Conservation (phyloP, 1,140 invertebrate species). For the Metopolophium dirhodum region DNA sequence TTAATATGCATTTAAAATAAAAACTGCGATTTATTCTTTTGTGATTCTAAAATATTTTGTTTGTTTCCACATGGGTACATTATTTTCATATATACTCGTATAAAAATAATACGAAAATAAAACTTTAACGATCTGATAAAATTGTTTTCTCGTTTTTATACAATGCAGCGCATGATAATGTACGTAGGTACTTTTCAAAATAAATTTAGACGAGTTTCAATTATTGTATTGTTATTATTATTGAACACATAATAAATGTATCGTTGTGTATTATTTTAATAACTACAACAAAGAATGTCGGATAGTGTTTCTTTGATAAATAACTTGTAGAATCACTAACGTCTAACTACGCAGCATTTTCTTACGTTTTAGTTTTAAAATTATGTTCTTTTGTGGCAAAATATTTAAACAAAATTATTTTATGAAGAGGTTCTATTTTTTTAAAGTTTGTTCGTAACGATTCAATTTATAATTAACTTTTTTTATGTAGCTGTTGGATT, state of each 20-base stretch:
- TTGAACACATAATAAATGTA: neutral
- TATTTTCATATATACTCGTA: neutral
- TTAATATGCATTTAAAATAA: neutral
- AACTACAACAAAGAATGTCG: neutral
- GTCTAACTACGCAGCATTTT: neutral
- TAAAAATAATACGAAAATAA: neutral
- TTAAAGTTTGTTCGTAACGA: neutral
- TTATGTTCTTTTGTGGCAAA: neutral
- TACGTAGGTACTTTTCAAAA: neutral
- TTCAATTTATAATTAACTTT: conserved; percentile 12
- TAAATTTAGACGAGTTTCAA: neutral
- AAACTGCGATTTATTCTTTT: neutral
- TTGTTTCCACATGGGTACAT: neutral
- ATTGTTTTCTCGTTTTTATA: neutral
- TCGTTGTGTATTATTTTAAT: neutral
- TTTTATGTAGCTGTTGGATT: neutral
- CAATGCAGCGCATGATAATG: neutral
- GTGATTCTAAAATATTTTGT: neutral
- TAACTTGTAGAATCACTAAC: neutral
- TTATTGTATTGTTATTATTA: neutral
- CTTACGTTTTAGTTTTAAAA: neutral
- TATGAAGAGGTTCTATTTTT: neutral
- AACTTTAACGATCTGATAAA: neutral
- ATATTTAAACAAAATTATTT: neutral
- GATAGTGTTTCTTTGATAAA: neutral